Evolutionary conservation across 2,888 invertebrate species (phyloP), one percentile per base, ranked within the genome.

Genomic region (Troides aeacus): DNA sequence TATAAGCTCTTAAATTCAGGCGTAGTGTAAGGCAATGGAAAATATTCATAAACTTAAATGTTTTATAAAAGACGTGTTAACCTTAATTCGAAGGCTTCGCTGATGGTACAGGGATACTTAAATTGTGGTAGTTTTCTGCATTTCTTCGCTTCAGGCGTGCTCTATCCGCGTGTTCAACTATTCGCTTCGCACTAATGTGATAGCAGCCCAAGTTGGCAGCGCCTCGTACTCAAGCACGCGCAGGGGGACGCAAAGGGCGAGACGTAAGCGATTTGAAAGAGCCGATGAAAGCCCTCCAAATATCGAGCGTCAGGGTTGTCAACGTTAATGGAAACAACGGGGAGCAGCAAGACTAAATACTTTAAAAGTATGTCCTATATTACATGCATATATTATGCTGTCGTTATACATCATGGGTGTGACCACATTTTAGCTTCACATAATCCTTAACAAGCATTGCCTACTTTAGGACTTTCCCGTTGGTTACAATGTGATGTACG

Each of bases 251-350:
- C 71, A 75, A 74, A 77, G 76, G 77, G 78, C 73, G 78, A 76
- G 81, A 76, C 77, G 81, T 86, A 89, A 90, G 89, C 89, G 87
- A 88, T 90, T 90, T 86, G 85, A 86, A 85, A 88, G 88, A 88
- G 86, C 82, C 87, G 89, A 90, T 88, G 90, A 89, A 89, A 89
- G 89, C 89, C 81, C 87, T 87, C 82, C 79, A 85, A 85, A 82
- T 87, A 89, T 86, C 81, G 86, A 80, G 79, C 80, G 80, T 73
- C 79, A 90, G 89, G 90, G 91, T 79, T 90, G 87, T 83, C 88
- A 84, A 78, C 81, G 75, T 30, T 85, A 85, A 84, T 86, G 84
- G 84, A 81, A 81, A 76, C 74, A 75, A 72, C 70, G 69, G 72
- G 73, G 10, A 12, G 18, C 53, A 58, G 53, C 57, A 58, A 15